Evolutionary conservation across 2,888 invertebrate genomes (phyloP).

Genomic region (Acleris laterana): DNA sequence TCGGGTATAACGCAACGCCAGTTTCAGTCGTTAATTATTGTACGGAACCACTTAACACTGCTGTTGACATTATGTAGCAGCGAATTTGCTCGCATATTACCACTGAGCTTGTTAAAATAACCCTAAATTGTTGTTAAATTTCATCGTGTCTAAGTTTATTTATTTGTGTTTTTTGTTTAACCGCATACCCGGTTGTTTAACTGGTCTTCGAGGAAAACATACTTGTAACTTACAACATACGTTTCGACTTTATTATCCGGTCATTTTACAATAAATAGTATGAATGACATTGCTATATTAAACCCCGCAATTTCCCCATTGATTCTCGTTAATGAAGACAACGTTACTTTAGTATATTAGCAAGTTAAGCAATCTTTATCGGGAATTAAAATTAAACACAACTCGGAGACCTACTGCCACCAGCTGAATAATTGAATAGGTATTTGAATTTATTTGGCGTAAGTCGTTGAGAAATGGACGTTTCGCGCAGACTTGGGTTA

Average conservation of each 20-base stretch:
- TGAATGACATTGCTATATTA: no score
- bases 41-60: constrained; percentile 46
- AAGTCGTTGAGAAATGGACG: constrained; percentile 26
- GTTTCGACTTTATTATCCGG: no score
- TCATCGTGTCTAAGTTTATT: neutral
- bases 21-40: constrained; percentile 47
- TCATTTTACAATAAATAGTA: no score
- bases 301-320: no score
- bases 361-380: constrained; percentile 15
- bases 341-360: constrained; percentile 8
- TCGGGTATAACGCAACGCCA: constrained; percentile 43
- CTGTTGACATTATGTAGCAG: constrained; percentile 49
- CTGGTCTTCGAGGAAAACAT: no score
- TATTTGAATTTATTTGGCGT: constrained; percentile 33
- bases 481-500: constrained; percentile 18
- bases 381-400: constrained; percentile 19
- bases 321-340: neutral
- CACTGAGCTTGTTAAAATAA: constrained; percentile 12
- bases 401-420: constrained; percentile 22
- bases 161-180: neutral
- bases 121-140: constrained; percentile 17
- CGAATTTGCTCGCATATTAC: constrained; percentile 21
- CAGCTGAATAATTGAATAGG: constrained; percentile 32
- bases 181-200: neutral
- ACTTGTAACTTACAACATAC: no score